Conservation (phyloP, 2,797 vertebrate species). For the Schizopygopsis malacanthus region DNA sequence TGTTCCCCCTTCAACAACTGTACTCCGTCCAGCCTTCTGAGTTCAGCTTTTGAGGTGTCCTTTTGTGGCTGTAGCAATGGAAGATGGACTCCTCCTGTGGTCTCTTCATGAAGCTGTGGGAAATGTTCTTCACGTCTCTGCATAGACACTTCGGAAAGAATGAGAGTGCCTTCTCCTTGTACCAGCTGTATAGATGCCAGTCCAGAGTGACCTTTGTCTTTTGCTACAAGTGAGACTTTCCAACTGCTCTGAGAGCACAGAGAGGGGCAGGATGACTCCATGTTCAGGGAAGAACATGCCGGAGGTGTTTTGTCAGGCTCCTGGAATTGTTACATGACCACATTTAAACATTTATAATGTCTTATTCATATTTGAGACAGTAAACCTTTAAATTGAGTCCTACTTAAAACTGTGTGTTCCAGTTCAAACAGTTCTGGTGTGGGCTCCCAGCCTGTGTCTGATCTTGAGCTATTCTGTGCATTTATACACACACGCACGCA, state of each 20-base stretch:
- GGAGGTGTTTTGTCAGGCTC: constrained; percentile 74
- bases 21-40: constrained; percentile 35
- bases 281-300: constrained; percentile 66
- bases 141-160: constrained; percentile 59
- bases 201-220: constrained; percentile 76
- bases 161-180: constrained; percentile 71
- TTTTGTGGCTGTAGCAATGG: constrained; percentile 44
- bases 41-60: constrained; percentile 11
- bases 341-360: not conserved
- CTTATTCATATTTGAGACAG: not conserved
- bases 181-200: constrained; percentile 75
- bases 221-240: constrained; percentile 71
- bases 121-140: constrained; percentile 15
- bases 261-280: constrained; percentile 66
- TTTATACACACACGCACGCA: not conserved
- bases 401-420: not conserved
- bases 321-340: constrained; percentile 56
- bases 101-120: constrained; percentile 47
- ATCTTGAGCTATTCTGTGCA: too few relatives aligned
- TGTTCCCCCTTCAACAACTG: constrained; percentile 66
- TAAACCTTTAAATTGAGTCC: not conserved
- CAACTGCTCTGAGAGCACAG: constrained; percentile 71
- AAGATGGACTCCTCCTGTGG: not conserved
- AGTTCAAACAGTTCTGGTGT: too few relatives aligned
- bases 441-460: too few relatives aligned